phyloP scores from a whole-genome alignment of 2,888 invertebrate genomes.

The Ectobius pallidus region DNA sequence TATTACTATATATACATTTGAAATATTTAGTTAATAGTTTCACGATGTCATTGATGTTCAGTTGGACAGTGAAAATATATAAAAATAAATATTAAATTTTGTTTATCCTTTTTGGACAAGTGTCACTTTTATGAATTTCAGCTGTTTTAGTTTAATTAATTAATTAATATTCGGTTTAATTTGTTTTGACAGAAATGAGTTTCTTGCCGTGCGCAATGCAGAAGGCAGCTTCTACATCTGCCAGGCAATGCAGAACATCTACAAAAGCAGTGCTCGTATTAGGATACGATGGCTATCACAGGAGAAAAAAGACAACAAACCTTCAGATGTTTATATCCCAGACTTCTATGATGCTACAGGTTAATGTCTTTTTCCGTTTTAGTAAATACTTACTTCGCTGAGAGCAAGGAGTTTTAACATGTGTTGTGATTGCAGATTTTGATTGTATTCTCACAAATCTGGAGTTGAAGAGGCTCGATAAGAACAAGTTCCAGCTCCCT shows the following conservation, averaged over 20 bases:
- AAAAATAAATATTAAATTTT: too few species aligned
- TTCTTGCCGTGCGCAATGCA: slow-evolving; percentile 88
- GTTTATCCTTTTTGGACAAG: too few species aligned
- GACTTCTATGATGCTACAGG: slow-evolving; percentile 91
- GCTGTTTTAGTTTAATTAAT: too few species aligned
- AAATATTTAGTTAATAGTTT: too few species aligned
- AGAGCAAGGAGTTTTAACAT: too few species aligned
- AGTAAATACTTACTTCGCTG: too few species aligned
- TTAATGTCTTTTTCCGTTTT: slow-evolving; percentile 49
- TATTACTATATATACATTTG: too few species aligned
- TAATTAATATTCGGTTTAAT: too few species aligned
- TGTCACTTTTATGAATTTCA: too few species aligned
- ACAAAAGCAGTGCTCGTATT: slow-evolving; percentile 82
- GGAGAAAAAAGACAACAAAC: slow-evolving; percentile 63
- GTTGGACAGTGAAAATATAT: too few species aligned
- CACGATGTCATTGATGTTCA: too few species aligned
- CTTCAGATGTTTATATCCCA: slow-evolving; percentile 77
- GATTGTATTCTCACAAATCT: slow-evolving; percentile 89
- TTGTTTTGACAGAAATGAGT: slow-evolving; percentile 87
- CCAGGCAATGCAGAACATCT: slow-evolving; percentile 89
- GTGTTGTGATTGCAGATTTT: too few species aligned
- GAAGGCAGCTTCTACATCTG: slow-evolving; percentile 89
- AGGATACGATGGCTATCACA: slow-evolving; percentile 90
- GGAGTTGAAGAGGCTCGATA: slow-evolving; percentile 73
- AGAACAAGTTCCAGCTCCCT: slow-evolving; percentile 72